Base-by-base conservation (phyloP, 2,888 invertebrate species). In the Cryptocephalus moraei region DNA sequence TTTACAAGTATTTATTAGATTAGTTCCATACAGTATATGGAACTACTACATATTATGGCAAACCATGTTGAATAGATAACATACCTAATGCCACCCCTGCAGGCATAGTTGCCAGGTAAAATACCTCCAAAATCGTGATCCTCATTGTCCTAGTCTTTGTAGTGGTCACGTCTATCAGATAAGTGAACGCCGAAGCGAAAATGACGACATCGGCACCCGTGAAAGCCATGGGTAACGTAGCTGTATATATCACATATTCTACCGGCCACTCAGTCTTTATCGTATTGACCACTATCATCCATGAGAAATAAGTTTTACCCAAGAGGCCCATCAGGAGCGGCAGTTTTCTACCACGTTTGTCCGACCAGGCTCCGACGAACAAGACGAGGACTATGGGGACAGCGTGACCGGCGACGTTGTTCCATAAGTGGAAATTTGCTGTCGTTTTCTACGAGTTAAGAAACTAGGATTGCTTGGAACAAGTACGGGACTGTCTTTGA, bases 101-200 rank as follows among this genome's bases (percentile, higher is more conserved):
- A 0, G 91, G 91, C 79, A 90, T 86, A 0, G 92, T 85, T 47
- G 83, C 79, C 56, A 92, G 76, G 62, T 91, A 88, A 58, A 85
- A 81, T 0, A 85, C 79, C 62, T 93, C 92, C 46, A 92, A 68
- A 43, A 93, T 80, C 0, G 89, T 86, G 4, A 92, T 83, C 49
- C 91, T 73, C 13, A 87, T 65, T 0, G 92, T 92, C 49, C 91
- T 76, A 56, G 81, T 79, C 49, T 79, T 70, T 1, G 78, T 57
- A 0, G 81, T 77, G 0, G 89, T 81, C 13, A 90, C 76, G 60
- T 91, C 91, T 1, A 89, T 81, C 42, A 92, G 77, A 64, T 91
- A 91, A 0, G 87, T 76, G 62, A 87, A 88, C 51, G 83, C 82
- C 0, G 83, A 81, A 1, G 85, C 84, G 63, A 89, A 89, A 55